Base-by-base conservation (phyloP, 2,113 vertebrate species). In the Scomber colias region DNA sequence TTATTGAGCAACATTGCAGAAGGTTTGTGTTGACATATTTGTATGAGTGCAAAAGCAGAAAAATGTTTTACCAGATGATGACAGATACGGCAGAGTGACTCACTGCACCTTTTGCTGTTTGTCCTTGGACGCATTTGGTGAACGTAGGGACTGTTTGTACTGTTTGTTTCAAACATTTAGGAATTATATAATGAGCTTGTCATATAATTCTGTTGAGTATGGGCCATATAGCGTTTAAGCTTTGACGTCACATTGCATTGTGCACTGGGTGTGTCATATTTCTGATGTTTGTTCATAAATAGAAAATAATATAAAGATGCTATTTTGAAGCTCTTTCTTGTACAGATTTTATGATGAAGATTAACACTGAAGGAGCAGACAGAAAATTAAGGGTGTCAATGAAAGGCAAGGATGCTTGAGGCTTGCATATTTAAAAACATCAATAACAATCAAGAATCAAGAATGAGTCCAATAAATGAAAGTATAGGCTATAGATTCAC, bases 31-130 rank as follows among this genome's bases (percentile, higher is more conserved):
- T 69, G 46, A 50, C 62, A 65, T 48, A 17, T 83, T 71, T 48
- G 12, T 40, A 71, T 67, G 83, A 50, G 62, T 61, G 75, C 27
- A 13, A 31, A 57, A 61, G 55, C 31, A 86, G 19, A 49, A 53
- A 65, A 54, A 8, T 24, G 50, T 67, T 66, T 46, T 48, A 17
- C 53, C n/a, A 53, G 69, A 77, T 71, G 45, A 59, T 75, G 72
- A 65, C 55, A 50, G 56, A 68, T 44, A 61, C n/a, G 17, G 62
- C 5, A 19, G 21, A 63, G n/a, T 85, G 87, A 89, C 71, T 89
- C 82, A 81, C 53, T 0, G 40, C 71, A 88, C 65, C 66, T 79
- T 84, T 86, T 68, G 24, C 57, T 64, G 11, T 76, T 71, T 50
- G 51, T 74, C 59, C 59, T 54, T 53, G 48, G 17, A 4, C 69